These are phyloP conservation scores for Epinephelus awoara DNA, from an alignment of 2,797 vertebrate genomes.

Conservation along the genomic window DNA sequence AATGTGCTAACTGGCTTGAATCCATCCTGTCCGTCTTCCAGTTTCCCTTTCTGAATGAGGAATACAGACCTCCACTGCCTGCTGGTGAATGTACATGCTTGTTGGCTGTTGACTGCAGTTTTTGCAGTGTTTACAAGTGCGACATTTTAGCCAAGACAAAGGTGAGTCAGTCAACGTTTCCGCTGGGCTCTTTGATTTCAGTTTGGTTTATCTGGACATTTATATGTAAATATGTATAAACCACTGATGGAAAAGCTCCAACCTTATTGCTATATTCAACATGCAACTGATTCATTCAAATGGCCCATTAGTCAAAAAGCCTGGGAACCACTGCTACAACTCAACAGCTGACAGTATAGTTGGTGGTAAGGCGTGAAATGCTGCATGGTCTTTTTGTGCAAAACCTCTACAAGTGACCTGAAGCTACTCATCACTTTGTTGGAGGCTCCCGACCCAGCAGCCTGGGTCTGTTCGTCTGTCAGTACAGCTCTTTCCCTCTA, in stretches of 20 bases:
- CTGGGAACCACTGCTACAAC: too few species aligned
- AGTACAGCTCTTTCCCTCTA: conserved; percentile 51
- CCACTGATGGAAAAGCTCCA: neutral
- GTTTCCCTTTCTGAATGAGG: too few species aligned
- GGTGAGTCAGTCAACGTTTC: too few species aligned
- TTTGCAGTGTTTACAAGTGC: too few species aligned
- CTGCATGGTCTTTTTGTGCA: neutral
- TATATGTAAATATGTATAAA: neutral
- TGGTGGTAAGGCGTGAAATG: neutral
- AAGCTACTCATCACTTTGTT: neutral
- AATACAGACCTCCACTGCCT: too few species aligned
- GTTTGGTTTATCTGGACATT: neutral
- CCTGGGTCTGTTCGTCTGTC: conserved; percentile 10
- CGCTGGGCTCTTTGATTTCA: too few species aligned
- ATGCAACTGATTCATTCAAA: neutral
- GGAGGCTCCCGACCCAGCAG: neutral
- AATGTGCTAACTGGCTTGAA: too few species aligned
- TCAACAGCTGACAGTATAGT: neutral
- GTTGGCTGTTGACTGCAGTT: too few species aligned
- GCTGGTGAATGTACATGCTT: too few species aligned
- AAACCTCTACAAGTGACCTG: neutral
- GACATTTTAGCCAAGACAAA: too few species aligned
- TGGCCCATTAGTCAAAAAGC: neutral
- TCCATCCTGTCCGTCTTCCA: too few species aligned
- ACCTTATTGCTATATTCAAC: neutral